A percentile compares a stretch with the other conserved stretches of the same genome.
Conservation (phyloP, 2,888 invertebrate genomes). For the Drosophila nr. medialis region DNA sequence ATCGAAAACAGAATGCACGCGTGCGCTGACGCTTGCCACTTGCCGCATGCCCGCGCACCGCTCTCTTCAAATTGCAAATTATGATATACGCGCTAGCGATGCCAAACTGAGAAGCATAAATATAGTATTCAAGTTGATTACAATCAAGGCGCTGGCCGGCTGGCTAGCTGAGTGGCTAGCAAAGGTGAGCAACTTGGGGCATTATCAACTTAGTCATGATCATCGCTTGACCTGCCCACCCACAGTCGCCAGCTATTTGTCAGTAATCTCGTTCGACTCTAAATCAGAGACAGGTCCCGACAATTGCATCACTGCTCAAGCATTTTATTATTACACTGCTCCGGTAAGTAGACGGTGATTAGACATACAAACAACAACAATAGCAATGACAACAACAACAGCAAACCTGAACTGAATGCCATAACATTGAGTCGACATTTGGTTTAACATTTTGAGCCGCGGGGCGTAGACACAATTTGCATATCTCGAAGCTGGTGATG, state of each 20-base stretch:
- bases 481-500: constrained; percentile 43
- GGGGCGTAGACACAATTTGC: constrained; percentile 65
- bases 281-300: constrained; percentile 53
- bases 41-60: not conserved
- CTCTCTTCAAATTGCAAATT: constrained; percentile 64
- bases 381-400: constrained; percentile 10
- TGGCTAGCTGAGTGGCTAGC: constrained; percentile 1
- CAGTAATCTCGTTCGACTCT: constrained; percentile 56
- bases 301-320: constrained; percentile 56
- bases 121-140: constrained; percentile 72
- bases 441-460: constrained; percentile 21
- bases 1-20: constrained; percentile 76
- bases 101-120: constrained; percentile 47
- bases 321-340: constrained; percentile 49
- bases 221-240: constrained; percentile 61
- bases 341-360: constrained; percentile 38
- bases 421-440: constrained; percentile 45
- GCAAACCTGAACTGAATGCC: constrained; percentile 25
- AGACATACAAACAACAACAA: constrained; percentile 30
- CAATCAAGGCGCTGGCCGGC: constrained; percentile 36
- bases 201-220: constrained; percentile 42
- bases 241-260: constrained; percentile 54
- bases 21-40: constrained; percentile 25
- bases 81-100: constrained; percentile 59
- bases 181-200: constrained; percentile 61